A percentile compares a stretch with the other conserved stretches of the same genome.
Conservation (phyloP, 2,888 invertebrate genomes). For the Noctuana brunneofusca region DNA sequence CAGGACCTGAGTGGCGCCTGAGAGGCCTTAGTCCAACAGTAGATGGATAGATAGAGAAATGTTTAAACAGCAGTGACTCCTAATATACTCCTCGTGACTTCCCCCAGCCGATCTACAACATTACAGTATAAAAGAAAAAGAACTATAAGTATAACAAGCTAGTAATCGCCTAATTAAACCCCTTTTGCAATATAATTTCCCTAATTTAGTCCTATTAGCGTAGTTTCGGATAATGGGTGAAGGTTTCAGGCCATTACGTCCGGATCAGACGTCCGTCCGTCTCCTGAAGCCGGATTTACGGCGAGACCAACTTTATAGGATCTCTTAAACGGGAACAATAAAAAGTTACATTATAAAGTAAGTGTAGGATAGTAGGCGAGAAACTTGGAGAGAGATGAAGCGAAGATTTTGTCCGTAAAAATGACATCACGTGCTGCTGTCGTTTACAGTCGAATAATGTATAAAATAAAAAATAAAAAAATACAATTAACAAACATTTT, state of each 20-base stretch:
- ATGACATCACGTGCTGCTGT: no score
- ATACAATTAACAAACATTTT: no score
- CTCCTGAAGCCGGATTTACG: constrained; percentile 68
- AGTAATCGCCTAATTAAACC: neutral
- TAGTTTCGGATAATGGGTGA: constrained; percentile 24
- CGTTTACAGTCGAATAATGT: no score
- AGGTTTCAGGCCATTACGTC: constrained; percentile 25
- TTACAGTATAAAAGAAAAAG: no score
- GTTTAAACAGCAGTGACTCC: no score
- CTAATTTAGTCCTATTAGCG: constrained; percentile 27
- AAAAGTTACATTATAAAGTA: constrained; percentile 65
- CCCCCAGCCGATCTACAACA: no score
- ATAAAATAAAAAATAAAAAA: no score
- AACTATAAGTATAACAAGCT: neutral
- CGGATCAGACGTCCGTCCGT: constrained; percentile 40
- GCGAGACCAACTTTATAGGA: constrained; percentile 66
- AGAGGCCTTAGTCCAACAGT: no score
- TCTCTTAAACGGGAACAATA: constrained; percentile 73
- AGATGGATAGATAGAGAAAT: no score
- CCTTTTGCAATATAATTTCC: neutral
- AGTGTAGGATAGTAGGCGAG: constrained; percentile 36
- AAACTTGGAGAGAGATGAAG: neutral
- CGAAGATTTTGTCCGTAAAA: neutral
- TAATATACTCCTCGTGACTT: no score
- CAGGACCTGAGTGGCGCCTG: no score